These are phyloP conservation scores for Dinocampus coccinellae DNA, from an alignment of 2,888 invertebrate genomes.

Conservation along the genomic window DNA sequence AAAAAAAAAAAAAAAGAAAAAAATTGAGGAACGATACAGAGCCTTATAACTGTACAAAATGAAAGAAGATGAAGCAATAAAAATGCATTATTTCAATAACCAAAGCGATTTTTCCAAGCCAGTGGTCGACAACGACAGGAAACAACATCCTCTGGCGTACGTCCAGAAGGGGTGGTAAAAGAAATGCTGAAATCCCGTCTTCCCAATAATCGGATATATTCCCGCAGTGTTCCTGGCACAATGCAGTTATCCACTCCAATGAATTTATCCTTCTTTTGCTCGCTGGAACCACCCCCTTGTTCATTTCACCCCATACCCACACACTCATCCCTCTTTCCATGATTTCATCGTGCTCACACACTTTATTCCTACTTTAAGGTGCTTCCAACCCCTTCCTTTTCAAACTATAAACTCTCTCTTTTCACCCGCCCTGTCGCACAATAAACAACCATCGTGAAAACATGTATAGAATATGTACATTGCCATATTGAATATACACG, in stretches of 20 bases:
- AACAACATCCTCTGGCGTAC: slow-evolving; percentile 65
- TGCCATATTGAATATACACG: background rate
- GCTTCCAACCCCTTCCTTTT: slow-evolving; percentile 18
- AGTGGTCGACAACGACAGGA: slow-evolving; percentile 63
- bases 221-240: slow-evolving; percentile 66
- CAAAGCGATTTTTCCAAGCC: slow-evolving; percentile 64
- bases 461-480: slow-evolving; percentile 20
- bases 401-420: slow-evolving; percentile 34
- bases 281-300: slow-evolving; percentile 6
- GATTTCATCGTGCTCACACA: slow-evolving; percentile 14
- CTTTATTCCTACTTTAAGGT: slow-evolving; percentile 24
- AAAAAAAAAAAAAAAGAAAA: too few species aligned
- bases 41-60: slow-evolving; percentile 9
- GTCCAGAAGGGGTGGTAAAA: slow-evolving; percentile 56
- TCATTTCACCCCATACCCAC: background rate
- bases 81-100: slow-evolving; percentile 68
- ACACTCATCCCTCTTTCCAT: background rate
- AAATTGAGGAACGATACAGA: background rate
- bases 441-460: background rate
- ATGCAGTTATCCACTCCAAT: slow-evolving; percentile 66
- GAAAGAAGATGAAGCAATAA: slow-evolving; percentile 56
- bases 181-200: slow-evolving; percentile 62
- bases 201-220: slow-evolving; percentile 67
- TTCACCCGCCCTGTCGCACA: background rate
- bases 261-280: slow-evolving; percentile 58